Percentiles rank a stretch among this genome's conserved stretches.
Evolutionary conservation across 2,113 vertebrate genomes (phyloP).

Genomic region (Microcebus ravelobensis): DNA sequence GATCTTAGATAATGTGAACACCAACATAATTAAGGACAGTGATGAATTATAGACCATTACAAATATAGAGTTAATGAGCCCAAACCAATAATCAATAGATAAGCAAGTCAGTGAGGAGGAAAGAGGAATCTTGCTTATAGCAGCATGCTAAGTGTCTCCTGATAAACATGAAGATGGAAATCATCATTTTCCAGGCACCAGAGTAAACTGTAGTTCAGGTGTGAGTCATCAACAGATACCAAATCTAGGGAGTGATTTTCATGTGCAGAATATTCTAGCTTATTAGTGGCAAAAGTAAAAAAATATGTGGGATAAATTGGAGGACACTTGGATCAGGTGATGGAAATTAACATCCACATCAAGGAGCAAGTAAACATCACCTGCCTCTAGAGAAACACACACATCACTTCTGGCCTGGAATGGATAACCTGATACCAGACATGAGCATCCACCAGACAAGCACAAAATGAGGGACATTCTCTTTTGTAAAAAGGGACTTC

Average conservation of each 20-base stretch:
- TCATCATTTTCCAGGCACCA: background rate
- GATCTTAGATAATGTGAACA: background rate
- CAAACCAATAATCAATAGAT: background rate
- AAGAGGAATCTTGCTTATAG: background rate
- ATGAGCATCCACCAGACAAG: background rate
- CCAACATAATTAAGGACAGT: background rate
- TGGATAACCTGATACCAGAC: background rate
- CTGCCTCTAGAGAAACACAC: background rate
- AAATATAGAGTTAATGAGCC: background rate
- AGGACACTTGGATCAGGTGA: background rate
- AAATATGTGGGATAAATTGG: background rate
- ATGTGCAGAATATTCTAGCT: background rate
- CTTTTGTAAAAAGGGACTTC: background rate
- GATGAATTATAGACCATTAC: background rate
- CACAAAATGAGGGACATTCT: background rate
- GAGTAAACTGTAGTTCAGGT: background rate
- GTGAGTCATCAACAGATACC: background rate
- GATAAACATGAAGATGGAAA: background rate
- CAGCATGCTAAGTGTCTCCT: background rate
- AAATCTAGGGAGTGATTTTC: background rate
- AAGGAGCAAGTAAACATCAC: background rate
- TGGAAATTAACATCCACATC: background rate
- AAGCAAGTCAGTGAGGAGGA: background rate
- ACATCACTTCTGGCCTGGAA: background rate
- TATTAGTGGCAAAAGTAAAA: background rate